Conservation (phyloP, 2,113 vertebrate species). For the Chloebia gouldiae region DNA sequence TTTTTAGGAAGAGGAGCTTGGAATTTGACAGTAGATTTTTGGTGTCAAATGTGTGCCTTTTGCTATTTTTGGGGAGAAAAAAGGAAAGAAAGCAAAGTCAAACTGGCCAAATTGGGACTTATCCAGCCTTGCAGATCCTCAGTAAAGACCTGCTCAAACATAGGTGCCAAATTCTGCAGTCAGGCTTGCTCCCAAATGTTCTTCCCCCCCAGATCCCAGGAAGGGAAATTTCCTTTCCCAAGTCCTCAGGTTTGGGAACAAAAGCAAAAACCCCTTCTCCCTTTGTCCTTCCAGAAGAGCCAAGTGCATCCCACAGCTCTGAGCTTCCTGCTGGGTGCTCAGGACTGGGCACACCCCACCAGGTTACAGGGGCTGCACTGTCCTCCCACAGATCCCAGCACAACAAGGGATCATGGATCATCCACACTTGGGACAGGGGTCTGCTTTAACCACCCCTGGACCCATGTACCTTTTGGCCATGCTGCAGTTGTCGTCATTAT, state of each 20-base stretch:
- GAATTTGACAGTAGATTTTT: neutral
- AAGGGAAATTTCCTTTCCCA: fast-evolving
- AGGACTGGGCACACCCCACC: fast-evolving
- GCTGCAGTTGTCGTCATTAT: neutral
- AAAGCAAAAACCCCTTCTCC: neutral
- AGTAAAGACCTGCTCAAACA: neutral
- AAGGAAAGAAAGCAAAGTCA: fast-evolving
- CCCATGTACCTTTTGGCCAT: neutral
- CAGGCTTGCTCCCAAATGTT: neutral
- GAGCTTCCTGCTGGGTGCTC: neutral
- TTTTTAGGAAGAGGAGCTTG: neutral
- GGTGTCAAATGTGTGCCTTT: neutral
- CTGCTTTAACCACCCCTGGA: neutral
- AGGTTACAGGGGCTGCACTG: fast-evolving
- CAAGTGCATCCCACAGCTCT: no score
- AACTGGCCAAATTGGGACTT: neutral
- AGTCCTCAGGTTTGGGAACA: fast-evolving
- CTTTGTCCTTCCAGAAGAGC: neutral
- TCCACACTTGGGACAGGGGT: fast-evolving
- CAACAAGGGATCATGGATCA: fast-evolving
- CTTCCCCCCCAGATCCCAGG: neutral
- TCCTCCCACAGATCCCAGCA: fast-evolving
- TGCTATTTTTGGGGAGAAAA: neutral
- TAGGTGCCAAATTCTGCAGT: neutral
- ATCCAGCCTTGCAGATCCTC: neutral